Evolutionary conservation across 2,888 invertebrate genomes (phyloP), one percentile per base, ranked within the genome.

Genomic region (Adelognathus sp.): DNA sequence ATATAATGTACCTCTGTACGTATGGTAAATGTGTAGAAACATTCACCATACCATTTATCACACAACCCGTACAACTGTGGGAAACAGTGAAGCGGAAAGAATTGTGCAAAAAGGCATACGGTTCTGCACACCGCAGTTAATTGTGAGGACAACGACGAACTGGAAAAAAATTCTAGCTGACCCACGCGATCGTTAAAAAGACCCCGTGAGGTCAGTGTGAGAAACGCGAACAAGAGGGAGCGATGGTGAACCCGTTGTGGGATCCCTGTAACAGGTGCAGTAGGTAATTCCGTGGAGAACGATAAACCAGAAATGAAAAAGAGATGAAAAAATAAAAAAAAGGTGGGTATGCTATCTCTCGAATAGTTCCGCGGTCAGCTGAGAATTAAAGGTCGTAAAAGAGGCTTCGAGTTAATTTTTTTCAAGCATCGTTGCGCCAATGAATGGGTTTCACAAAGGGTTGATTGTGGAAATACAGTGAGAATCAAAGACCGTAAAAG

Each of bases 271-370:
- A 60, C 36, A 60, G 58, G 69, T 54, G 36, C 14, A 14, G 24
- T 14, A 33, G 70, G 60, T 36, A 50, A 46, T 60, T 46, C 27
- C 16, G 29, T 7, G 27, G 33, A 24, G 36, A 33, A 36, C 24
- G 24, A 60, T 70, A 70, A 70, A 70, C 46, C 39, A 11, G 11
- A 16, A 60, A 3, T n/a, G 18, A 52, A 27, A n/a, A n/a, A n/a
- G n/a, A n/a, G n/a, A n/a, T n/a, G n/a, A n/a, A n/a, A n/a, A n/a
- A n/a, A n/a, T n/a, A 71, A 67, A 64, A 60, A 61, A 54, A 52
- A 52, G 3, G 36, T 36, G n/a, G 18, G 7, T 46, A 36, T 36
- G 36, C 29, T 41, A 41, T 36, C 27, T 52, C 24, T 54, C 18
- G 6, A 41, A 39, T 11, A 27, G 29, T 54, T 54, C 39, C 11